A percentile compares a stretch with the other conserved stretches of the same genome.
These are phyloP conservation scores for Dasysyrphus albostriatus DNA, from an alignment of 2,888 invertebrate genomes.

Conservation along the genomic window DNA sequence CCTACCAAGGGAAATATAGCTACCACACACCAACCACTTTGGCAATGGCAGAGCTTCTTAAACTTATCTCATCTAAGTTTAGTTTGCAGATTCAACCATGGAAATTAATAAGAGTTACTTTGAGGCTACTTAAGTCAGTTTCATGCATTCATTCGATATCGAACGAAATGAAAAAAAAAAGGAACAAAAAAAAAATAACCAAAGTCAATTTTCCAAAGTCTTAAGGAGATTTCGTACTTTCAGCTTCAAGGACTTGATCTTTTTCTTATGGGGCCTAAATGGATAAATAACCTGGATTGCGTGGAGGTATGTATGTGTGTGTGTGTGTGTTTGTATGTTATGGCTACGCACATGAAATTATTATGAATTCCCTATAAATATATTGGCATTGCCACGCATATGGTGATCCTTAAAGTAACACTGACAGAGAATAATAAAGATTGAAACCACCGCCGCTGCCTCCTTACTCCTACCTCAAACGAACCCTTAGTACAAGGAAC, in stretches of 20 bases:
- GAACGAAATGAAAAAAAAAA: not conserved
- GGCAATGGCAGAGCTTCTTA: constrained; percentile 58
- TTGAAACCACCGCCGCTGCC: not conserved
- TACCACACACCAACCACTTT: constrained; percentile 18
- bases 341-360: constrained; percentile 51
- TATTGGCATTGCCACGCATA: constrained; percentile 35
- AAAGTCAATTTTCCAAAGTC: constrained; percentile 56
- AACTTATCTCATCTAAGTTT: constrained; percentile 74
- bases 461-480: no score
- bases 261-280: constrained; percentile 2
- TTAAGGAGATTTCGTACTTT: constrained; percentile 44
- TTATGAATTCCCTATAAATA: constrained; percentile 58
- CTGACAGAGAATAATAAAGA: constrained; percentile 42
- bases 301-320: not conserved
- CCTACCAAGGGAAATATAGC: constrained; percentile 4
- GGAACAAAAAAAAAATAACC: not conserved
- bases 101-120: constrained; percentile 69
- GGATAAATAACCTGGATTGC: constrained; percentile 1
- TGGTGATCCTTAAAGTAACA: constrained; percentile 58
- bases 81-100: constrained; percentile 57
- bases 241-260: constrained; percentile 37
- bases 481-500: not conserved
- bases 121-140: constrained; percentile 24
- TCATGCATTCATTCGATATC: constrained; percentile 31
- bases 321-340: not conserved